Conservation (phyloP, 2,888 invertebrate species). For the Dioctria linearis region DNA sequence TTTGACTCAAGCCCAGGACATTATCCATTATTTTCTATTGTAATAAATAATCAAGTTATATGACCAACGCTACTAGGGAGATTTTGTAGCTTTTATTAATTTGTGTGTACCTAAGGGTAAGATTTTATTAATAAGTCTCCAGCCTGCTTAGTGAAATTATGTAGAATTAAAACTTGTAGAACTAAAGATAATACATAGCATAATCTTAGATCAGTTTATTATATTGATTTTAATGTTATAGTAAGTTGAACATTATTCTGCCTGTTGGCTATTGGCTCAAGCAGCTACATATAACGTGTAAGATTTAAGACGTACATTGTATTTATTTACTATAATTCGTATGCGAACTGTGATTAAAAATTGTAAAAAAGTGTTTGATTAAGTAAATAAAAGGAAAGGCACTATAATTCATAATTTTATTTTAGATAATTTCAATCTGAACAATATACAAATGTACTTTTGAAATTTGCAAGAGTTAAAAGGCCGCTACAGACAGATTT, state of each 20-base stretch:
- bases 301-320: conserved; percentile 29
- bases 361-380: conserved; percentile 37
- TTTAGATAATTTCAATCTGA: background rate
- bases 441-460: background rate
- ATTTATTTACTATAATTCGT: conserved; percentile 43
- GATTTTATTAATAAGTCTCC: background rate
- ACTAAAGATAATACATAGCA: conserved; percentile 30
- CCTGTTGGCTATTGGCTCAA: conserved; percentile 44
- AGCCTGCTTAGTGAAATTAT: conserved; percentile 1
- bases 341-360: conserved; percentile 48
- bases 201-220: conserved; percentile 24
- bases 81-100: conserved; percentile 1
- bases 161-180: background rate
- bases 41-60: too few relatives aligned
- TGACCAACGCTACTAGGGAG: background rate
- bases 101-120: background rate
- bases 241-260: conserved; percentile 1
- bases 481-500: too few relatives aligned
- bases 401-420: background rate
- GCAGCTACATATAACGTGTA: conserved; percentile 13
- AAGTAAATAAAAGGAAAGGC: conserved; percentile 36
- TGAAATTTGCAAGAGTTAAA: too few relatives aligned
- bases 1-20: too few relatives aligned
- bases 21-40: too few relatives aligned
- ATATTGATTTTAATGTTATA: background rate